phyloP scores from a whole-genome alignment of 37 sponge, comb jelly and placozoan species.

The Cladorhizidae sp. region DNA sequence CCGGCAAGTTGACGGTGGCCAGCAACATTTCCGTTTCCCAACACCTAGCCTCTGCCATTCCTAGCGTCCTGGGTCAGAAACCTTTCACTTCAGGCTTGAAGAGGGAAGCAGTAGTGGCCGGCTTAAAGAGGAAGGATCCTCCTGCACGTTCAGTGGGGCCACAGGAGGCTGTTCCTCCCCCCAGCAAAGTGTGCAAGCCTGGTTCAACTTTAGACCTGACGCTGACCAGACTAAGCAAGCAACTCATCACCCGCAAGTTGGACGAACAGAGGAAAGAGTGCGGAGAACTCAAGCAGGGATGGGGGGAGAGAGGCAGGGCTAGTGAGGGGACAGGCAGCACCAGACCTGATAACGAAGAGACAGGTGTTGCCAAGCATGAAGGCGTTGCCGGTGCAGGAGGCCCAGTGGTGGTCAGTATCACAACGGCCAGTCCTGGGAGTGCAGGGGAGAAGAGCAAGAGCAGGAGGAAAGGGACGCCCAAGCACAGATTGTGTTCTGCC shows the following conservation, averaged over 20 bases:
- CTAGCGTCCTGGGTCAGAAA: constrained; percentile 24
- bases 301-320: not conserved
- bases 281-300: not conserved
- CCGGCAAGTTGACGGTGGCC: not conserved
- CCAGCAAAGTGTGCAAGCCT: constrained; percentile 42
- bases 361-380: not conserved
- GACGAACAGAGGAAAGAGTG: constrained; percentile 40
- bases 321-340: not conserved
- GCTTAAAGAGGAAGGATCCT: constrained; percentile 30
- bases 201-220: constrained; percentile 48
- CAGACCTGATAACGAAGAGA: not conserved
- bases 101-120: not conserved
- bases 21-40: not conserved
- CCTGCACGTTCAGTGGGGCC: not conserved
- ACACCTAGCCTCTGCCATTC: not conserved
- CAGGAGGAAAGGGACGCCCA: constrained; percentile 53
- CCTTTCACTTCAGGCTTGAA: not conserved
- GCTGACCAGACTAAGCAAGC: constrained; percentile 36
- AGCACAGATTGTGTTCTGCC: constrained; percentile 5
- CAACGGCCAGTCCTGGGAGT: not conserved
- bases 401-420: not conserved
- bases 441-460: constrained; percentile 11
- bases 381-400: not conserved
- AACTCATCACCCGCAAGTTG: constrained; percentile 40
- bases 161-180: not conserved